Evolutionary conservation across 1,140 invertebrate species (phyloP).

Genomic region (Thrips palmi): DNA sequence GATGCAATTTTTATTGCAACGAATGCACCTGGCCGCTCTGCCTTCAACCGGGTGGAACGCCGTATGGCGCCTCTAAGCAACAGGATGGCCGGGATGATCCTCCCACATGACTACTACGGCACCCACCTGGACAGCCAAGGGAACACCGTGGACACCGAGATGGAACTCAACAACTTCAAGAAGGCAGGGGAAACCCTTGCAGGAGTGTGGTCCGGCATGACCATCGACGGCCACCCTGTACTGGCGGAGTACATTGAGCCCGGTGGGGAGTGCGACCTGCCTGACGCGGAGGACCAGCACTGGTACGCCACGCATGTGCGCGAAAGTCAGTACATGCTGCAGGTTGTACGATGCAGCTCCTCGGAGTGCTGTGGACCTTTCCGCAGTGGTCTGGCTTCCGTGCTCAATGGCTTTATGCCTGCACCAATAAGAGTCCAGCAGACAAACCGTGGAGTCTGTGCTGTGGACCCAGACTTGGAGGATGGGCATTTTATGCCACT

Average conservation of each 20-base stretch:
- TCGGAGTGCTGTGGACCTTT: background rate
- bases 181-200: conserved; percentile 19
- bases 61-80: conserved; percentile 20
- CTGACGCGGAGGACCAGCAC: no score
- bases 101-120: conserved; percentile 14
- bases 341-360: background rate
- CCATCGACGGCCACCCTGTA: conserved; percentile 19
- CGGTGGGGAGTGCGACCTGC: background rate
- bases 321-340: background rate
- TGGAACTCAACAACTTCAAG: conserved; percentile 21
- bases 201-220: conserved; percentile 18
- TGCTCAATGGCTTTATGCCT: no score
- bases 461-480: no score
- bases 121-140: conserved; percentile 19
- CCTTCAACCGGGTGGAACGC: conserved; percentile 15
- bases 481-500: no score
- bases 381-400: no score
- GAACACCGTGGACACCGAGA: conserved; percentile 20
- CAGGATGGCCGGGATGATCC: conserved; percentile 22
- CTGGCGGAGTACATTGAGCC: conserved; percentile 18
- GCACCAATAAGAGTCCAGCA: no score
- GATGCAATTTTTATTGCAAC: conserved; percentile 17
- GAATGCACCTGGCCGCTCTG: conserved; percentile 18
- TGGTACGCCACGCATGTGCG: background rate
- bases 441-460: no score